phyloP scores from a whole-genome alignment of 2,888 invertebrate genomes.

The Erpobdella octoculata region DNA sequence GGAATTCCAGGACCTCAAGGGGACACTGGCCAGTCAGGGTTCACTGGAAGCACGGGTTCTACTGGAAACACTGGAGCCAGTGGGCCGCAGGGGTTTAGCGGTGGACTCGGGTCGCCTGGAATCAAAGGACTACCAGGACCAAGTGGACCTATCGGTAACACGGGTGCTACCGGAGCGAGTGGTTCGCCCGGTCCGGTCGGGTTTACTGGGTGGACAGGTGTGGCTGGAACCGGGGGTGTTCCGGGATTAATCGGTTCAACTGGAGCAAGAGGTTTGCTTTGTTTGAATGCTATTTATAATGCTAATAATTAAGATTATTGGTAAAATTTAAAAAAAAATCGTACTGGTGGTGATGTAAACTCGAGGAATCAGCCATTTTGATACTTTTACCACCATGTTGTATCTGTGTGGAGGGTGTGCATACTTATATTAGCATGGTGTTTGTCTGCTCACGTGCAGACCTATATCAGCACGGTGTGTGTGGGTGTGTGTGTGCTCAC shows the following conservation, averaged over 20 bases:
- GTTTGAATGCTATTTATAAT: no score
- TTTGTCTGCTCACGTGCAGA: no score
- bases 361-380: no score
- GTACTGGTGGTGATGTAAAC: no score
- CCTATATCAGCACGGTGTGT: no score
- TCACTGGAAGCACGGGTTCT: conserved; percentile 4
- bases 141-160: conserved; percentile 10
- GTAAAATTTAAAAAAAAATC: no score
- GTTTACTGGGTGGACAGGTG: background rate
- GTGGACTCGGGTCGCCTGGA: conserved; percentile 38
- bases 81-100: conserved; percentile 28
- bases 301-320: no score
- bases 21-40: background rate
- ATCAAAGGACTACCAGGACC: background rate
- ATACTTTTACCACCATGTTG: no score
- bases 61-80: background rate
- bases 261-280: background rate
- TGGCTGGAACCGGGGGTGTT: background rate
- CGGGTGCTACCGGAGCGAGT: conserved; percentile 4
- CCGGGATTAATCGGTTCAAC: background rate
- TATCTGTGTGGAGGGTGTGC: no score
- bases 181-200: background rate
- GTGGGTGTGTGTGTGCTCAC: no score
- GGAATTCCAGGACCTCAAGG: conserved; percentile 5
- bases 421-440: no score